Base-by-base conservation (phyloP, 2,888 invertebrate genomes). In the Linnaemya tessellans region DNA sequence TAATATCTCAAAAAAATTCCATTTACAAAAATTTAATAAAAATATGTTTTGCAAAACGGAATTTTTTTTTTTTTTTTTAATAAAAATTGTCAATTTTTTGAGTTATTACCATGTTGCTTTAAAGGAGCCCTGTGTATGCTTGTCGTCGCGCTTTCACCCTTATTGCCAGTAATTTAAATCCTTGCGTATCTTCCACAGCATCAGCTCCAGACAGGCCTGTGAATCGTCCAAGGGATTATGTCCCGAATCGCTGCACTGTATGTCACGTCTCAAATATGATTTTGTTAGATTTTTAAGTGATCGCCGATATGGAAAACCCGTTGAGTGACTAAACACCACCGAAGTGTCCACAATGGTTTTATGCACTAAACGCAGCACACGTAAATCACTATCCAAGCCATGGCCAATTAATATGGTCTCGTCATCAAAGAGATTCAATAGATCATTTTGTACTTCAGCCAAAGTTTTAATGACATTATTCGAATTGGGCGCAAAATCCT, bases 191-290 rank as follows among this genome's bases (percentile, higher is more conserved):
- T 95, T 95, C 93, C 95, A 95, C 77, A 98, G 93, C 94, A 98
- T 97, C 68, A 99, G 93, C 90, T 99, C 97, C 93, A 99, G 95
- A 88, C 97, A 97, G 13, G 97, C 96, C 49, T 95, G 94, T 1
- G 99, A 98, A 92, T 99, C 99, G 92, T 99, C 99, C 80, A 95
- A 94, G 87, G 98, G 97, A 92, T 98, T 97, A 93, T 99, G 99
- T 7, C 98, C 97, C 5, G 87, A 88, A 38, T 93, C 93, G 88
- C 94, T 94, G 11, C 93, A 93, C 92, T 99, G 99, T 80, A 99
- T 98, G 84, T 96, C 95, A 85, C 96, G 95, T 67, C 96, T 94
- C 56, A 99, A 93, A 87, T 95, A 93, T 49, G 95, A 95, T 62
- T 94, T 94, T 20, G 96, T 95, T 9, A 99, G 93, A 38, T 95